A percentile compares a stretch with the other conserved stretches of the same genome.
Evolutionary conservation across 1,140 invertebrate species (phyloP).

Genomic region (Saxidomus purpurata): DNA sequence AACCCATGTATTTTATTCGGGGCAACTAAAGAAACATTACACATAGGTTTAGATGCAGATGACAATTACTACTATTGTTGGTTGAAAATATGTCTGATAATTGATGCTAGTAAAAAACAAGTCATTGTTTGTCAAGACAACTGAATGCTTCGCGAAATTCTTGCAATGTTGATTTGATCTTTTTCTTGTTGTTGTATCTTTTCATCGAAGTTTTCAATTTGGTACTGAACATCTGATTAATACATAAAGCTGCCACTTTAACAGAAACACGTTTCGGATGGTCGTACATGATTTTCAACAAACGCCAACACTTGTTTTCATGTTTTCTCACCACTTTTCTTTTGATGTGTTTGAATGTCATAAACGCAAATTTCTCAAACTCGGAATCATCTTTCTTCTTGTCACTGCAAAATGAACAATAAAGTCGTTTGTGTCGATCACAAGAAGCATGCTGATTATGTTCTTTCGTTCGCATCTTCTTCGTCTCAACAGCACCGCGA

Average conservation of each 20-base stretch:
- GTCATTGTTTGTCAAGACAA: background rate
- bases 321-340: no score
- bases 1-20: slow-evolving; percentile 25
- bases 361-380: no score
- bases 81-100: background rate
- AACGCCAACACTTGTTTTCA: background rate
- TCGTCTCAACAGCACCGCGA: background rate
- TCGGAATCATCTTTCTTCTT: no score
- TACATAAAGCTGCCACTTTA: background rate
- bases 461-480: background rate
- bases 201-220: background rate
- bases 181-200: slow-evolving; percentile 11
- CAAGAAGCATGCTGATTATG: no score
- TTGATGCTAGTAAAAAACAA: background rate
- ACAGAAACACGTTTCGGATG: background rate
- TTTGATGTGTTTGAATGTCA: no score
- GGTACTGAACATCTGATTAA: slow-evolving; percentile 1
- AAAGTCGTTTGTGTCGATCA: no score
- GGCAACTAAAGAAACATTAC: background rate
- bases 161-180: background rate
- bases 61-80: background rate
- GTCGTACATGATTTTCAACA: background rate
- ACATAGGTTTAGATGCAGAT: background rate
- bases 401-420: no score
- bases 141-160: slow-evolving; percentile 24